Base-by-base conservation (phyloP, 2,113 vertebrate genomes). In the Sturnira hondurensis region DNA sequence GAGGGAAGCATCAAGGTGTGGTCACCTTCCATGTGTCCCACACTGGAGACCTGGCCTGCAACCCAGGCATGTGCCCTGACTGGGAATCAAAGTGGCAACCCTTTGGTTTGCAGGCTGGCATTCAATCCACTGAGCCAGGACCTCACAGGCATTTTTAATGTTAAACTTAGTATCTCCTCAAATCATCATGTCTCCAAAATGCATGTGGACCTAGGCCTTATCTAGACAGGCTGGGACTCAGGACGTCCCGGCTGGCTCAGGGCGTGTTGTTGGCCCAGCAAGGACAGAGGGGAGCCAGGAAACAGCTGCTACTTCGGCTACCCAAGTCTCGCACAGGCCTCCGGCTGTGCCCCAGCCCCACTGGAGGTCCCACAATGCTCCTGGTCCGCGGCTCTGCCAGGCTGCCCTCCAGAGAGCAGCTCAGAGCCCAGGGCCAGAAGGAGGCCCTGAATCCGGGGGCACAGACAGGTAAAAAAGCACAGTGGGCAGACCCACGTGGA, bases 281-380 rank as follows among this genome's bases (percentile, higher is more conserved):
- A 85, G 54, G 26, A 22, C 8, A 15, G 47, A 47, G 68, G 43
- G 54, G 68, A 58, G 26, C 17, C 1, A 5, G 5, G 16, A 36
- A 68, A 56, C 63, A 41, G 87, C 89, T 81, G 81, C 78, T 20
- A n/a, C 19, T 63, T 61, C 63, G 36, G 41, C 38, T 45, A 33
- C 63, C 0, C 0, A 19, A 41, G 52, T 81, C 43, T 86, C 86
- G 90, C 89, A 74, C 71, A 1, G 0, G 70, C 83, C 74, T 94
- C 65, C 36, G 26, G 9, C 78, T 54, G 84, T 93, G n/a, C 56
- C 74, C 81, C 20, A 28, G 71, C 82, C 52, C 63, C 1, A 5
- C 45, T 38, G 43, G 12, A 73, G 77, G n/a, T n/a, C 36, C 86
- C 83, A 98, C 94, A 97, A 76, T 82, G 91, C 38, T 12, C 14